Evolutionary conservation across 2,113 vertebrate genomes (phyloP).

Genomic region (Aegotheles bennettii): DNA sequence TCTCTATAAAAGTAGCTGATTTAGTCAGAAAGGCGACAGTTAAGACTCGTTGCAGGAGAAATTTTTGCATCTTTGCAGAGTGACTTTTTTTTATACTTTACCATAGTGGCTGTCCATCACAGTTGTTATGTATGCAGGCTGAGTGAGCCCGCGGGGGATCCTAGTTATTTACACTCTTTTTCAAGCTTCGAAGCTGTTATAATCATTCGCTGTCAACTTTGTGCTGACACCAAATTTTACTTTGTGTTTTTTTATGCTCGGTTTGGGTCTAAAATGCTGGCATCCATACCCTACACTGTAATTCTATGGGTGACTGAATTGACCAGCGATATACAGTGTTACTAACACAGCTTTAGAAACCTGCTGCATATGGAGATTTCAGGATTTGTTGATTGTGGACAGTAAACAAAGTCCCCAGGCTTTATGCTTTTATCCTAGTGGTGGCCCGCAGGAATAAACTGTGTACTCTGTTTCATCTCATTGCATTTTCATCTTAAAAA

Average conservation of each 20-base stretch:
- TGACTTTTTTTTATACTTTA: constrained; percentile 64
- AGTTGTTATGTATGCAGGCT: constrained; percentile 82
- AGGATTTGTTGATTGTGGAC: constrained; percentile 74
- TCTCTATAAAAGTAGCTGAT: constrained; percentile 72
- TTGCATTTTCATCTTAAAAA: constrained; percentile 61
- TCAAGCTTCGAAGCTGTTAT: constrained; percentile 86
- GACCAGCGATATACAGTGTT: constrained; percentile 70
- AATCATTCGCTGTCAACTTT: constrained; percentile 90
- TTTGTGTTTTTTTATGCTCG: constrained; percentile 82
- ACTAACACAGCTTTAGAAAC: constrained; percentile 64
- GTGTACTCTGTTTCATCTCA: constrained; percentile 32
- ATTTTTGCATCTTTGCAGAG: constrained; percentile 77
- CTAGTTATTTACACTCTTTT: constrained; percentile 89
- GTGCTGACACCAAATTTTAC: constrained; percentile 86
- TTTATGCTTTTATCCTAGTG: constrained; percentile 67
- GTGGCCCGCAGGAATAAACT: constrained; percentile 67
- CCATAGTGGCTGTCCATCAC: constrained; percentile 83
- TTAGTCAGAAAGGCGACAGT: constrained; percentile 82
- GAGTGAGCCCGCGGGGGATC: constrained; percentile 82
- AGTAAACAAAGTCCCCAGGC: constrained; percentile 68
- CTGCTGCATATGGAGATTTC: constrained; percentile 72
- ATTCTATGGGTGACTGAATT: constrained; percentile 77
- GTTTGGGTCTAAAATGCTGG: constrained; percentile 79
- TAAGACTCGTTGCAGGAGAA: constrained; percentile 73
- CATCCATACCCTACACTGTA: constrained; percentile 73